Base-by-base conservation (phyloP, 2,888 invertebrate species). In the Pseudococcus viburni region DNA sequence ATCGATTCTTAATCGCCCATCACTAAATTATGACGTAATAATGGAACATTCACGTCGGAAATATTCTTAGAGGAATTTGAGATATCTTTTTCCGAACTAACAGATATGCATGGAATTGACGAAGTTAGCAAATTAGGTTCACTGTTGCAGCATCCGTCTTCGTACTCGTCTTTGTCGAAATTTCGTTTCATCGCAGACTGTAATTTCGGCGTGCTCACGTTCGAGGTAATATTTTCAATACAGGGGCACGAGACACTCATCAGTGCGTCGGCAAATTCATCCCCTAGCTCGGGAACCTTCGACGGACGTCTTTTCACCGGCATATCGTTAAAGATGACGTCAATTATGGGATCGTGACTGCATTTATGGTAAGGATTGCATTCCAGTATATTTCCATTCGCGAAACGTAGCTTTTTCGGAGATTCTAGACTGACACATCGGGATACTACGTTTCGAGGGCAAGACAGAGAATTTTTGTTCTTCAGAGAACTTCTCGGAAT, bases 341-440 rank as follows among this genome's bases (percentile, higher is more conserved):
- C 85, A 11, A 85, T 22, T 17, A 88, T 77, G 9, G 88, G 88
- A 77, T 88, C 88, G 22, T 88, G 88, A 77, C 88, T 88, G 0
- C 88, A 85, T 39, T 88, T 88, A 26, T 88, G 88, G 33, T 88
- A 88, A 12, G 94, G 92, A 89, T 94, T 93, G 88, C 93, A 93
- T 89, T 94, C 94, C 17, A 93, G 92, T 48, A 94, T 93, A 87
- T 90, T 90, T 19, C 94, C 95, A 33, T 95, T 94, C 1, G 96
- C 96, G 91, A 96, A 96, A 89, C 96, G 93, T 89, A 96, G 92
- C 90, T 95, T 94, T 91, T 96, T 96, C 85, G 96, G 96, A 89
- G 96, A 96, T 92, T 96, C 96, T 90, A 96, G 93, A 91, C 96
- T 96, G 90, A 95, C 95, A 90, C 96, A 96, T 89, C 96, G 93